Evolutionary conservation across 2,888 invertebrate species (phyloP), one percentile per base, ranked within the genome.

Genomic region (Petrolisthes cinctipes): DNA sequence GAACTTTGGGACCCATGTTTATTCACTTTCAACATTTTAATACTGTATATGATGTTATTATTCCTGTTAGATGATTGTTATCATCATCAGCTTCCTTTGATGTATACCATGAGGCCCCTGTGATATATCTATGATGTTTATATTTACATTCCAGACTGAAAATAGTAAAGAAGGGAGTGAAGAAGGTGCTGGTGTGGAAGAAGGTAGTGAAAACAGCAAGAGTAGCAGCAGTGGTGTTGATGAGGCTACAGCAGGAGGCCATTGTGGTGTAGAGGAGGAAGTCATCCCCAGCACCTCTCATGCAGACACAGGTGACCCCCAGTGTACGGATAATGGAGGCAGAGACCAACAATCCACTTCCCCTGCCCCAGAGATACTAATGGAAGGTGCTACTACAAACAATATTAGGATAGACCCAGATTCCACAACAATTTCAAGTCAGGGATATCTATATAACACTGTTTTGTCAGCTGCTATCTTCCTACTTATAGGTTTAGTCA

Each of bases 381-480:
- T 87, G 87, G 87, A 87, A 53, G 87, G 84, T 71, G 83, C 68
- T 6, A 73, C 75, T 20, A 56, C 87, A 51, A 79, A 61, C 23
- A 87, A 80, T 76, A 53, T 53, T n/a, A 53, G 61, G 56, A 73
- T 37, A 61, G 66, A 83, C 68, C 73, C 86, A 4, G 78, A 80
- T 5, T 80, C 86, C 9, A 53, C 73, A 37, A n/a, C 75, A 23
- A 53, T 80, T 57, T 83, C 87, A 11, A 84, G 71, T 54, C 80
- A 61, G 61, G 81, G 87, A 4, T 84, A 84, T 75, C 53, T 87
- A 6, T 87, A 87, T 75, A 87, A 87, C 54, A 54, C 80, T 23
- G 54, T 84, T 17, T n/a, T 87, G 17, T 75, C 87, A 20, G 78
- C 87, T 9, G 87, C 87, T 0, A 87, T 87, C 11, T 73, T 83